A percentile compares a stretch with the other conserved stretches of the same genome.
Evolutionary conservation across 2,797 vertebrate genomes (phyloP).

Genomic region (Agapornis canus): DNA sequence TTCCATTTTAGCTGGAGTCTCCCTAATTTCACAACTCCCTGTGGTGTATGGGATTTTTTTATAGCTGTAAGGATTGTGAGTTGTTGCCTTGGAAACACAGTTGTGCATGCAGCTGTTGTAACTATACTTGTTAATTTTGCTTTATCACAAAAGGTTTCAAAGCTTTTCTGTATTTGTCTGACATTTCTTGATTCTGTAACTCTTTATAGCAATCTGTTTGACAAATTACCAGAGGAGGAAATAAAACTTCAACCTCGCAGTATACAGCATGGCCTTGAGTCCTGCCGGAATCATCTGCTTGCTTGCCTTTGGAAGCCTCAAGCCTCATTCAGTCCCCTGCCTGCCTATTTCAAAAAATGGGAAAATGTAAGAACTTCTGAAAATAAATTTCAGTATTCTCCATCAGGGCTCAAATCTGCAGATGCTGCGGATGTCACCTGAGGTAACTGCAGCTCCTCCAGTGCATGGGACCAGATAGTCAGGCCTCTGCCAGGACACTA

Average conservation of each 20-base stretch:
- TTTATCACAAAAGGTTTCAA: slow-evolving; percentile 51
- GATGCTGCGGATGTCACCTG: neutral
- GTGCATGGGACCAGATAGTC: neutral
- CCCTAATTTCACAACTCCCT: slow-evolving; percentile 37
- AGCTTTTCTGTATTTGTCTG: slow-evolving; percentile 44
- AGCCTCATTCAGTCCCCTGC: neutral
- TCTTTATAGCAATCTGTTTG: slow-evolving; percentile 36
- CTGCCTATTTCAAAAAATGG: neutral
- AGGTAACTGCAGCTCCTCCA: neutral
- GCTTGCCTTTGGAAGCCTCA: neutral
- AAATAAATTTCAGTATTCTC: rapidly evolving
- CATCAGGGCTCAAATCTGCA: neutral
- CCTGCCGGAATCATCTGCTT: neutral
- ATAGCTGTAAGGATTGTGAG: slow-evolving; percentile 35
- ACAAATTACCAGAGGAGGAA: slow-evolving; percentile 40
- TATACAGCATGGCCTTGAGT: neutral
- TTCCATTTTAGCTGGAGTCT: slow-evolving; percentile 37
- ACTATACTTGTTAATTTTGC: slow-evolving; percentile 54
- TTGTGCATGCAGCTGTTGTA: slow-evolving; percentile 66
- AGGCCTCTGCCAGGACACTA: neutral
- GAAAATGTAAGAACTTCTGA: neutral
- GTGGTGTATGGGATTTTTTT: slow-evolving; percentile 6
- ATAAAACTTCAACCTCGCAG: neutral
- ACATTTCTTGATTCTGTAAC: slow-evolving; percentile 31
- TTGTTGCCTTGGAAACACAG: slow-evolving; percentile 70